phyloP scores from a whole-genome alignment of 1,140 invertebrate genomes.

The Gonioctena quinquepunctata region DNA sequence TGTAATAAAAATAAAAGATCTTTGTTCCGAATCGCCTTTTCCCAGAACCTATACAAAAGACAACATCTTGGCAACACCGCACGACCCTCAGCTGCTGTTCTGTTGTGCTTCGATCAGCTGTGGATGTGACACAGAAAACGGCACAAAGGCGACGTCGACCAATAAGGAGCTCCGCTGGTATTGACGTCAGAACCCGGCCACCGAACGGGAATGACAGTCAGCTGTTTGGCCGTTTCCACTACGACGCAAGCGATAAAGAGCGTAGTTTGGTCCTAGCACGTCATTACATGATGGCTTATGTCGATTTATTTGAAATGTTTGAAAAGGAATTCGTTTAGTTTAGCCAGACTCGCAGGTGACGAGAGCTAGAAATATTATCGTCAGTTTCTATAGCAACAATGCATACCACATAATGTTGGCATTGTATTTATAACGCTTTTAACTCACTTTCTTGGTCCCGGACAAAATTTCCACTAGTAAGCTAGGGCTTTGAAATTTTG shows the following conservation, averaged over 20 bases:
- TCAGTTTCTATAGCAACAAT: too few relatives aligned
- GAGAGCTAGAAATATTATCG: too few relatives aligned
- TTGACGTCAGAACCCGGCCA: not conserved
- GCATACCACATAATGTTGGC: too few relatives aligned
- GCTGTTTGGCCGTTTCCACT: conserved; percentile 13
- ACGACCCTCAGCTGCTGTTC: not conserved
- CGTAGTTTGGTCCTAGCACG: not conserved
- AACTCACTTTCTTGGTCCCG: too few relatives aligned
- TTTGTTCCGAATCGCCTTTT: too few relatives aligned
- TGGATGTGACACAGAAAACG: not conserved
- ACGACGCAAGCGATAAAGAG: not conserved
- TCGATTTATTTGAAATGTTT: not conserved
- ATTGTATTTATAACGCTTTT: too few relatives aligned
- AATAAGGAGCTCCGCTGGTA: not conserved
- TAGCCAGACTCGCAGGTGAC: too few relatives aligned
- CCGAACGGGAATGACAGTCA: conserved; percentile 3
- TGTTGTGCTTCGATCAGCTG: conserved; percentile 9
- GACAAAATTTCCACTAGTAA: too few relatives aligned
- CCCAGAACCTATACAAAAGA: too few relatives aligned
- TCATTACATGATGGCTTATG: not conserved
- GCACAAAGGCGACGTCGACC: not conserved
- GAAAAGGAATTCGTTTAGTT: too few relatives aligned
- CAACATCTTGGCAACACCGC: not conserved
- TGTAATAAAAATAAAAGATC: too few relatives aligned
- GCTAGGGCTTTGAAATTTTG: too few relatives aligned